These are phyloP conservation scores for Erethizon dorsatum DNA, from an alignment of 2,797 vertebrate species.

Conservation along the genomic window DNA sequence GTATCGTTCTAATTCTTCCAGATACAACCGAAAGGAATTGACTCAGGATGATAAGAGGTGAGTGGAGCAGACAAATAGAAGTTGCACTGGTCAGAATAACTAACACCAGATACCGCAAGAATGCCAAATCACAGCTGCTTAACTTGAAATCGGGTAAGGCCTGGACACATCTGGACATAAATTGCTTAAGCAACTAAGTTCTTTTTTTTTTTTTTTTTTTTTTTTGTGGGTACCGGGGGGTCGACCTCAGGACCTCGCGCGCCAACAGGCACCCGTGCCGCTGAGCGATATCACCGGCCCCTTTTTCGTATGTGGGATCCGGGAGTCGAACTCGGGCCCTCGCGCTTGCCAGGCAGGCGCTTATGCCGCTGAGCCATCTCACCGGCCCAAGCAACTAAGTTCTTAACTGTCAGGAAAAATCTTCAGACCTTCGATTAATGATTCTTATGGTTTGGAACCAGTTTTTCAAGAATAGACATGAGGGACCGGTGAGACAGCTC, in stretches of 20 bases:
- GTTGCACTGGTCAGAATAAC: neutral
- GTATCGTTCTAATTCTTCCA: neutral
- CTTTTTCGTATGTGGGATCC: no score
- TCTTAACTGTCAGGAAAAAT: neutral
- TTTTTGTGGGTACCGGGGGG: no score
- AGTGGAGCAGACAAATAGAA: neutral
- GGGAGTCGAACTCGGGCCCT: no score
- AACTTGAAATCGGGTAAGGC: neutral
- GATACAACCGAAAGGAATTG: slow-evolving; percentile 13
- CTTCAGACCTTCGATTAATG: neutral
- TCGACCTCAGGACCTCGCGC: no score
- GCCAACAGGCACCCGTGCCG: no score
- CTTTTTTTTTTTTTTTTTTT: no score
- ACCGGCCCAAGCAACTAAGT: neutral
- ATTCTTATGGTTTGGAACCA: neutral
- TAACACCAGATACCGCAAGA: neutral
- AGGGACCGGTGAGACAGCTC: no score
- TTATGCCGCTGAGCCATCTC: no score
- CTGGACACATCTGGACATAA: neutral
- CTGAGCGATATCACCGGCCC: no score
- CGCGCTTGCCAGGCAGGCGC: no score
- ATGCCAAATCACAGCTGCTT: neutral
- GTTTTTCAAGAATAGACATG: neutral
- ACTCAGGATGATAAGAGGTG: neutral
- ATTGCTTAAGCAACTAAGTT: neutral